Conservation (phyloP, 1,140 invertebrate species). For the Manduca sexta region DNA sequence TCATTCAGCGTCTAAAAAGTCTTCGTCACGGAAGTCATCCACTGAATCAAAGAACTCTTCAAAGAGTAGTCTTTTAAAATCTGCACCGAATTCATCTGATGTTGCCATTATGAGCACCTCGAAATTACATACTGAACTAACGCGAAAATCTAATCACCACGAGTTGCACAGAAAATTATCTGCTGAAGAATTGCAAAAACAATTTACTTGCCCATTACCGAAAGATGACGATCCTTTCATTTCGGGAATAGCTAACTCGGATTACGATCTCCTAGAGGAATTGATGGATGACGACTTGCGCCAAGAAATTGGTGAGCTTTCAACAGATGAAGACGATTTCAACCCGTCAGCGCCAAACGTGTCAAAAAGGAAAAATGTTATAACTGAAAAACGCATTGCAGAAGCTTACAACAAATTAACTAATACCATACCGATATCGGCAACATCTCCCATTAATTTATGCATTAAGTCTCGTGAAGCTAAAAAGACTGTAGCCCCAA, state of each 20-base stretch:
- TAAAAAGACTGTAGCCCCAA: not conserved
- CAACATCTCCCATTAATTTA: no score
- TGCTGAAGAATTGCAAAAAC: slow-evolving; percentile 12
- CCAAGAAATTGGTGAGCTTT: slow-evolving; percentile 59
- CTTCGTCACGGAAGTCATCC: no score
- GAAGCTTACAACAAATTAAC: not conserved
- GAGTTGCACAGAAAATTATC: slow-evolving; percentile 10
- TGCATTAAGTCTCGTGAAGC: not conserved
- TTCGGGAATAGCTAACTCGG: slow-evolving; percentile 47
- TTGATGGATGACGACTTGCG: slow-evolving; percentile 61
- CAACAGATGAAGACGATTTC: slow-evolving; percentile 47
- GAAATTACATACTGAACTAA: not conserved
- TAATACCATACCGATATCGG: no score
- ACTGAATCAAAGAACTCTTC: no score
- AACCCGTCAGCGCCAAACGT: not conserved
- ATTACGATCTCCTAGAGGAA: slow-evolving; percentile 59
- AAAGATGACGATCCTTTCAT: slow-evolving; percentile 40
- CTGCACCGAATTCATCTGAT: no score
- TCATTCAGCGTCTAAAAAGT: no score
- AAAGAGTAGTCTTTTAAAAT: no score
- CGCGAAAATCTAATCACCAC: not conserved
- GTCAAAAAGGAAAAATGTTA: not conserved
- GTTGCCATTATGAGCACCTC: not conserved
- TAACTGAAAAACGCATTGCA: not conserved
- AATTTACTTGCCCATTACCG: slow-evolving; percentile 10